Conservation (phyloP, 2,113 vertebrate species). For the Corythornis madagascariensis region DNA sequence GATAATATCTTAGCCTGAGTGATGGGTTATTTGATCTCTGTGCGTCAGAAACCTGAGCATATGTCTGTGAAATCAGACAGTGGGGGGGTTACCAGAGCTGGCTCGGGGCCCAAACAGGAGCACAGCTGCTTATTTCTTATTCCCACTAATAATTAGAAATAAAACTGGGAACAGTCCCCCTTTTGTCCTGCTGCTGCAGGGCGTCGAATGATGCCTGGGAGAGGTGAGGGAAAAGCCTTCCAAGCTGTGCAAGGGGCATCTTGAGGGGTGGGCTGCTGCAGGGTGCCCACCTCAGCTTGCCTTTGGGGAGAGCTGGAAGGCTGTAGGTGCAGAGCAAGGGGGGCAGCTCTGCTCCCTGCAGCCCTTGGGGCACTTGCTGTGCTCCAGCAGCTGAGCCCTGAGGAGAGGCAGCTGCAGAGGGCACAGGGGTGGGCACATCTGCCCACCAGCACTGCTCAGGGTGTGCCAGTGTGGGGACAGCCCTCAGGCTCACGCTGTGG, state of each 20-base stretch:
- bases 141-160: constrained; percentile 9
- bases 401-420: background rate
- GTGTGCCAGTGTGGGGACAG: background rate
- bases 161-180: background rate
- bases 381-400: background rate
- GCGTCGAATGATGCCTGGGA: background rate
- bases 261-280: background rate
- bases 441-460: background rate
- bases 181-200: constrained; percentile 35
- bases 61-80: background rate
- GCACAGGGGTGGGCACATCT: background rate
- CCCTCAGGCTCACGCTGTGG: accelerated
- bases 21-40: constrained; percentile 75
- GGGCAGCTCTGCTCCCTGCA: background rate
- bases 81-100: background rate
- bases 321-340: background rate
- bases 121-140: constrained; percentile 39
- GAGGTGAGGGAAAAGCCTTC: background rate
- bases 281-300: background rate
- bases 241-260: background rate
- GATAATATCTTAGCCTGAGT: constrained; percentile 68
- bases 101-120: background rate
- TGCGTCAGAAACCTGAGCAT: constrained; percentile 54
- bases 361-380: background rate
- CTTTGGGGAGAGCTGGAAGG: background rate